A percentile compares a stretch with the other conserved stretches of the same genome.
Conservation (phyloP, 2,888 invertebrate genomes). For the Mythimna impura region DNA sequence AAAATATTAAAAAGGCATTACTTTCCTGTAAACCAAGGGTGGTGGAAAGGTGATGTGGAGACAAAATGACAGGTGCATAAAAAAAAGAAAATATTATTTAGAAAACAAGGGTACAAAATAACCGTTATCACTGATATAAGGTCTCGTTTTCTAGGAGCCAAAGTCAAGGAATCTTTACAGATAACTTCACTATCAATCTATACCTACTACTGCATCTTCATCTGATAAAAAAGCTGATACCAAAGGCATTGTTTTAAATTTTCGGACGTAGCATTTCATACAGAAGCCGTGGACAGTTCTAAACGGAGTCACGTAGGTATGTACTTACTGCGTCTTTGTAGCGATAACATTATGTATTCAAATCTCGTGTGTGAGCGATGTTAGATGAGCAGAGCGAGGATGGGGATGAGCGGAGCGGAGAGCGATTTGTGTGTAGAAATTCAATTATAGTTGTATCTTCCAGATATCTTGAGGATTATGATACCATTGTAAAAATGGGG, state of each 20-base stretch:
- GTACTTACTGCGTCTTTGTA: conserved; percentile 40
- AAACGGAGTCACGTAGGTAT: conserved; percentile 38
- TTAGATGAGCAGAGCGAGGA: conserved; percentile 14
- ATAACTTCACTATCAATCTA: conserved; percentile 1
- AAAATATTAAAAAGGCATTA: no score
- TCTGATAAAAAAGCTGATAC: conserved; percentile 26
- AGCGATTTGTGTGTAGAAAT: background rate
- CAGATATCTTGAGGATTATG: no score
- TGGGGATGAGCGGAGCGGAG: conserved; percentile 15
- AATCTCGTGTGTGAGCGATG: conserved; percentile 20
- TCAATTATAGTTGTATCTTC: no score
- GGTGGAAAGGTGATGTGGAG: no score
- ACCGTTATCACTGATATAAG: background rate
- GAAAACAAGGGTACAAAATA: no score
- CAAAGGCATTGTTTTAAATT: conserved; percentile 40
- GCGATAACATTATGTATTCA: conserved; percentile 58
- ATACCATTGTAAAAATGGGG: no score
- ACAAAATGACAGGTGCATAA: no score
- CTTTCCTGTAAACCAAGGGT: no score
- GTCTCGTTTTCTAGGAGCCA: background rate
- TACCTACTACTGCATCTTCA: background rate
- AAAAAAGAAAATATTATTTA: no score
- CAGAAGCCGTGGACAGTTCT: conserved; percentile 29
- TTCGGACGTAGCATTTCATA: conserved; percentile 38
- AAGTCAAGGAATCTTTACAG: background rate